Base-by-base conservation (phyloP, 2,113 vertebrate species). In the Panurus biarmicus region DNA sequence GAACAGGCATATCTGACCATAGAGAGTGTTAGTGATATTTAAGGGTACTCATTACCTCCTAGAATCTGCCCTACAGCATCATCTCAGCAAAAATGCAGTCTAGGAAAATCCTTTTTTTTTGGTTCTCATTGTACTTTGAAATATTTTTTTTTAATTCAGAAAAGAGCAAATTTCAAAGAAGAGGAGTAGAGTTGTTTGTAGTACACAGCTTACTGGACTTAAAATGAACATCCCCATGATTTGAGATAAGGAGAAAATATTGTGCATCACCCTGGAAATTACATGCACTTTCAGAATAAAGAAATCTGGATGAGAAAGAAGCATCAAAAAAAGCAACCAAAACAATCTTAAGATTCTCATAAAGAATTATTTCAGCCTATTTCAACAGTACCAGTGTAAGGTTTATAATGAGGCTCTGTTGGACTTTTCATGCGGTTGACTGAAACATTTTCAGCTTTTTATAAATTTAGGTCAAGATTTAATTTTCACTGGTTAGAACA, bases 381-480 rank as follows among this genome's bases (percentile, higher is more conserved):
- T 74, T 76, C 70, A 65, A 42, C 17, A 53, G 35, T 73, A 82
- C 84, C 60, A 29, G 9, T 16, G 85, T 78, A 69, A 79, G 31
- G 66, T 94, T 65, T 84, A 79, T 73, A 69, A 73, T 83, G 75
- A 90, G 94, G 72, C 25, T 85, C 28, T 83, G 47, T 50, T 89
- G n/a, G 87, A 87, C 96, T 91, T 87, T 74, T 78, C 70, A 42
- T 80, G 67, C 54, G 62, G 44, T 58, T 91, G 92, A 91, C 96
- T 85, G 92, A 64, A 85, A 96, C 87, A 61, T 78, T 94, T 90
- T 92, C 94, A 72, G 69, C 42, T 94, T 77, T 93, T 89, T 57
- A 58, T 90, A 93, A 95, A 96, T 95, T 90, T 97, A 96, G 95
- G 91, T 94, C 82, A 95, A 97, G 95, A 90, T 96, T 98, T 96